Evolutionary conservation across 2,888 invertebrate genomes (phyloP).

Genomic region (Chouioia cunea): DNA sequence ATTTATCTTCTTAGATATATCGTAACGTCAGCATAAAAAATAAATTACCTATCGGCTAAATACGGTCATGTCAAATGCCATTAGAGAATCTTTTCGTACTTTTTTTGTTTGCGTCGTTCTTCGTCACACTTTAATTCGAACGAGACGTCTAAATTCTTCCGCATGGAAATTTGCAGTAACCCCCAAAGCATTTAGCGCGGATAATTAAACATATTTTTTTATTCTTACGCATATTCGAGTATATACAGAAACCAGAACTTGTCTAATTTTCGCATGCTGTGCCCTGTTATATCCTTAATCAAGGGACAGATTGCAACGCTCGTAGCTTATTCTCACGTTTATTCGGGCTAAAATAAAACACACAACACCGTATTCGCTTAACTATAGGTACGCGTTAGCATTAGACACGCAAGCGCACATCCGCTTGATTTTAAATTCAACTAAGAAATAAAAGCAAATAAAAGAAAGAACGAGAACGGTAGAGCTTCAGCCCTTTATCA

Average conservation of each 20-base stretch:
- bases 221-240: slow-evolving; percentile 13
- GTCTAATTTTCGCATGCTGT: neutral
- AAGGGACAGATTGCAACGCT: slow-evolving; percentile 9
- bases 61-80: slow-evolving; percentile 44
- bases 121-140: neutral
- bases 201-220: slow-evolving; percentile 13
- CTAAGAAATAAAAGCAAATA: slow-evolving; percentile 8
- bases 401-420: slow-evolving; percentile 64
- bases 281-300: slow-evolving; percentile 5
- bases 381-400: slow-evolving; percentile 19
- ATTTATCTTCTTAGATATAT: slow-evolving; percentile 14
- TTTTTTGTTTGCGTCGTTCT: slow-evolving; percentile 11
- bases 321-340: slow-evolving; percentile 4
- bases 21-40: slow-evolving; percentile 63
- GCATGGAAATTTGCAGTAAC: slow-evolving; percentile 43
- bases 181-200: slow-evolving; percentile 20
- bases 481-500: neutral
- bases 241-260: slow-evolving; percentile 37
- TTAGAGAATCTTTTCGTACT: slow-evolving; percentile 29
- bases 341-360: slow-evolving; percentile 28
- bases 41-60: slow-evolving; percentile 64
- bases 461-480: neutral
- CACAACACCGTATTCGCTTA: slow-evolving; percentile 19
- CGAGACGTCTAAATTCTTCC: slow-evolving; percentile 37
- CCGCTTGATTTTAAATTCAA: slow-evolving; percentile 48